These are phyloP conservation scores for Fulmarus glacialis DNA, from an alignment of 2,113 vertebrate species.

Conservation along the genomic window DNA sequence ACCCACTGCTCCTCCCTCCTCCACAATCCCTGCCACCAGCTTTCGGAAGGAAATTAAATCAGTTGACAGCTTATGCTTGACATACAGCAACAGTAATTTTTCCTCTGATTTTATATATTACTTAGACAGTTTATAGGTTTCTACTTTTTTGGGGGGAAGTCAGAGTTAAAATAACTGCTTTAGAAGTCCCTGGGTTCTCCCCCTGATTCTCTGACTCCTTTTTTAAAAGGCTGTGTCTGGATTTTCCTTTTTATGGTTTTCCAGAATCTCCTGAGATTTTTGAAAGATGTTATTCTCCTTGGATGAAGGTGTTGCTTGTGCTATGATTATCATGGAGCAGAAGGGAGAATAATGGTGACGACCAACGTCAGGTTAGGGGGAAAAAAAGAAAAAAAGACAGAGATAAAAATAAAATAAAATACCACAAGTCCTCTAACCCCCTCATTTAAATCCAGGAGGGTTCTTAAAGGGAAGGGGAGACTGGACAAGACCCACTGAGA, in stretches of 20 bases:
- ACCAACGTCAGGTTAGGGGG: not conserved
- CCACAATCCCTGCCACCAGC: not conserved
- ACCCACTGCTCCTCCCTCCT: not conserved
- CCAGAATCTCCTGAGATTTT: not conserved
- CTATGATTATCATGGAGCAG: rapidly evolving
- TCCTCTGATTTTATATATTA: not conserved
- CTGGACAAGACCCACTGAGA: not conserved
- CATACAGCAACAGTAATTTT: not conserved
- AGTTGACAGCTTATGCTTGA: not conserved
- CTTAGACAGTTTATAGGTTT: not conserved
- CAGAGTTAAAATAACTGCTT: not conserved
- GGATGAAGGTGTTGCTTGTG: not conserved
- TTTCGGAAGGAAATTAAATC: not conserved
- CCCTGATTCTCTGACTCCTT: not conserved
- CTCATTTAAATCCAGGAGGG: not conserved
- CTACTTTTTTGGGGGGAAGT: not conserved
- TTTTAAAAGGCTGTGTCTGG: not conserved
- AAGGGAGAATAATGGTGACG: not conserved
- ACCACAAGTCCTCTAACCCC: not conserved
- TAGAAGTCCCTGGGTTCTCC: not conserved
- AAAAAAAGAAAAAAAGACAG: too few species aligned
- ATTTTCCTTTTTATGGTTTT: not conserved
- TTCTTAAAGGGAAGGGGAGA: not conserved
- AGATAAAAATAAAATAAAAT: not conserved
- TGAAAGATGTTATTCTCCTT: not conserved